Percentiles rank a stretch among this genome's conserved stretches.
These are phyloP conservation scores for Tetheella fluctuosa DNA, from an alignment of 2,888 invertebrate species.

Conservation along the genomic window DNA sequence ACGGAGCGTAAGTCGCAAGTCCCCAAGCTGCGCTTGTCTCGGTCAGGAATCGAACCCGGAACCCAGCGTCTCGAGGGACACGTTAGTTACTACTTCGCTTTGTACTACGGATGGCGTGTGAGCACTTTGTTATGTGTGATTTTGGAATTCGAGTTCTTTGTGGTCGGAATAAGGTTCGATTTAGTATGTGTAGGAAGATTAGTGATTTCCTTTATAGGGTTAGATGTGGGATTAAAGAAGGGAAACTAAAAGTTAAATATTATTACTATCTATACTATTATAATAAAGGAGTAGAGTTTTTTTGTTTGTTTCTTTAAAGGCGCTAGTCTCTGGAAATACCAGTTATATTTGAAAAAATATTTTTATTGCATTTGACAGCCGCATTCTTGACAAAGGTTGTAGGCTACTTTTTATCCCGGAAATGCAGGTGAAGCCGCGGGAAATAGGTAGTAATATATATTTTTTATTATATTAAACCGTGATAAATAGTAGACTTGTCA, in stretches of 20 bases:
- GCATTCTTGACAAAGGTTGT: no score
- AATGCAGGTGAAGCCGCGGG: no score
- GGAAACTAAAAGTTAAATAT: background rate
- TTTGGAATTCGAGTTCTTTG: background rate
- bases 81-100: conserved; percentile 28
- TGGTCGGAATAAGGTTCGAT: background rate
- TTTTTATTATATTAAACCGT: no score
- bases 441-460: no score
- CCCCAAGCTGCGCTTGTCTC: conserved; percentile 38
- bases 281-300: no score
- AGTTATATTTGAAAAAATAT: no score
- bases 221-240: background rate
- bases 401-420: no score
- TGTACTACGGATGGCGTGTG: conserved; percentile 1
- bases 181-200: background rate
- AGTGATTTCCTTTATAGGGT: background rate
- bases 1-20: conserved; percentile 39
- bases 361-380: no score
- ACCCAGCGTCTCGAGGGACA: conserved; percentile 39
- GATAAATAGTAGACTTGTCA: no score
- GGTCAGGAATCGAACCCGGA: conserved; percentile 46
- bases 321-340: no score
- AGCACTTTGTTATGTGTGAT: background rate
- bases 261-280: background rate
- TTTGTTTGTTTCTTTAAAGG: no score